Evolutionary conservation across 2,797 vertebrate species (phyloP).

Genomic region (Margarornis squamiger): DNA sequence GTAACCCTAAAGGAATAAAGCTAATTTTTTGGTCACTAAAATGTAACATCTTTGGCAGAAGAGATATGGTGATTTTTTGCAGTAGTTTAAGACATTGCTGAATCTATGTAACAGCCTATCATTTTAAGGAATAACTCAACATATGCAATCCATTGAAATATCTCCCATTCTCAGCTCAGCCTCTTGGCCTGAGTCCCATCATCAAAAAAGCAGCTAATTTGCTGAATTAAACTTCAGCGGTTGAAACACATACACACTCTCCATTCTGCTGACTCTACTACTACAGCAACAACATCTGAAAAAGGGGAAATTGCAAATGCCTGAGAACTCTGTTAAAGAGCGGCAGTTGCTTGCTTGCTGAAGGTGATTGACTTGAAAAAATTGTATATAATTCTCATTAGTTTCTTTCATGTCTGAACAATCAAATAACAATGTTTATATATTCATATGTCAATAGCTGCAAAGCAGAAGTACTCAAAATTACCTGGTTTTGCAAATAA

Average conservation of each 20-base stretch:
- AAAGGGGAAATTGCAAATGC: neutral
- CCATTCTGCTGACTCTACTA: neutral
- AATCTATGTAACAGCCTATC: neutral
- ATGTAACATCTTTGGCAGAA: neutral
- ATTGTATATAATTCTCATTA: neutral
- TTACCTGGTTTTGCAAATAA: neutral
- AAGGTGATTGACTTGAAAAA: neutral
- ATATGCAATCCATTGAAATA: neutral
- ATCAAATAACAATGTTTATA: neutral
- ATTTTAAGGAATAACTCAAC: neutral
- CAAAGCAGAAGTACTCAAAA: neutral
- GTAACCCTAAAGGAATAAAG: neutral
- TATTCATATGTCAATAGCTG: neutral
- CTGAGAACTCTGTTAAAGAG: neutral
- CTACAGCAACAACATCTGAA: neutral
- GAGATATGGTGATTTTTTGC: neutral
- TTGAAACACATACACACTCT: neutral
- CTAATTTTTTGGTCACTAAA: neutral
- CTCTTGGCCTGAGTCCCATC: neutral
- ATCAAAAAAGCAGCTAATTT: constrained; percentile 1
- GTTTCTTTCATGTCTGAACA: neutral
- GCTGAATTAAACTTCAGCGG: neutral
- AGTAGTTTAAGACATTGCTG: neutral
- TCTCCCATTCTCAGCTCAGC: neutral
- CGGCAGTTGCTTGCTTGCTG: neutral